Conservation (phyloP, 2,113 vertebrate species). For the Rhynchomys soricoides region DNA sequence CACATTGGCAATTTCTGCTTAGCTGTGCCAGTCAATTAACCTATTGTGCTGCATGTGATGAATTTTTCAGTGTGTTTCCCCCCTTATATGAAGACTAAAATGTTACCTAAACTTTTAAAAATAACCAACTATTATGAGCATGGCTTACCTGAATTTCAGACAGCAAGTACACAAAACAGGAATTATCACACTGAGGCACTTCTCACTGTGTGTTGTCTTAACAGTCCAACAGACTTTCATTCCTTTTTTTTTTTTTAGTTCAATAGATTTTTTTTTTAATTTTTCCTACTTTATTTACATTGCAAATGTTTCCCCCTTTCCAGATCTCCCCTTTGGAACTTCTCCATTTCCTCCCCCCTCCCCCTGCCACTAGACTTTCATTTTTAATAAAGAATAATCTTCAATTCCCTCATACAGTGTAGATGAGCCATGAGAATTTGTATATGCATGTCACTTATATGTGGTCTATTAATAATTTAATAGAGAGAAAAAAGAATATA, state of each 20-base stretch:
- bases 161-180: background rate
- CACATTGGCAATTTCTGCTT: constrained; percentile 29
- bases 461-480: background rate
- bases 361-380: background rate
- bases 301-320: no score
- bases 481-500: background rate
- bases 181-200: background rate
- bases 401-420: background rate
- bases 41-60: background rate
- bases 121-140: background rate
- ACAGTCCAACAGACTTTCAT: background rate
- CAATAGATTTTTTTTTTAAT: no score
- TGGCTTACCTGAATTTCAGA: background rate
- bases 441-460: background rate
- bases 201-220: background rate
- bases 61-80: constrained; percentile 8
- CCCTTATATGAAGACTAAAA: constrained; percentile 19
- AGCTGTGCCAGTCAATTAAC: constrained; percentile 42
- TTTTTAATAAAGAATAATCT: background rate
- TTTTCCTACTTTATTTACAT: no score
- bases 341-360: no score
- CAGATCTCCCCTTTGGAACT: no score
- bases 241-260: no score
- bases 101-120: background rate
- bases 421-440: background rate